These are phyloP conservation scores for Haliclystus octoradiatus DNA, from an alignment of 30 jellyfish, hydroid and myxozoan genomes.

Conservation along the genomic window DNA sequence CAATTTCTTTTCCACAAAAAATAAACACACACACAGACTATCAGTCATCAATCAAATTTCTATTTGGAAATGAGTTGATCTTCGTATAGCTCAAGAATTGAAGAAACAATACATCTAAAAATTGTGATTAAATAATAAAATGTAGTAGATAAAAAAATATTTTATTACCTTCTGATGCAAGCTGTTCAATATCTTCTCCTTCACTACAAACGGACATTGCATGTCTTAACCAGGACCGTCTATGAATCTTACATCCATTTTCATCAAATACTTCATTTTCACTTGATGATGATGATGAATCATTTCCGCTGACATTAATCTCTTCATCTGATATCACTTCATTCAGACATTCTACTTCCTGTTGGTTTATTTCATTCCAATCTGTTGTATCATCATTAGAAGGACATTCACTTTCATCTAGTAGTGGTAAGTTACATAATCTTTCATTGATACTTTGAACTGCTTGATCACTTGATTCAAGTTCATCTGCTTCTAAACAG, in stretches of 20 bases:
- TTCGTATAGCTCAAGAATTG: too few relatives aligned
- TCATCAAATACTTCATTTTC: conserved; percentile 40
- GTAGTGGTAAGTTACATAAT: too few relatives aligned
- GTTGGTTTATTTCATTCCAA: neutral
- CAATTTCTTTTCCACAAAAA: too few relatives aligned
- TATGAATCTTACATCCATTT: conserved; percentile 11
- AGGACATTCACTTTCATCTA: too few relatives aligned
- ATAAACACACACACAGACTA: too few relatives aligned
- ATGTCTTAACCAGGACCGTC: conserved; percentile 57
- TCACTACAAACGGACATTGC: conserved; percentile 87
- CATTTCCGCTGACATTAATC: neutral
- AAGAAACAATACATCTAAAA: too few relatives aligned
- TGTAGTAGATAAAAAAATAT: too few relatives aligned
- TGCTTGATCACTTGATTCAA: neutral
- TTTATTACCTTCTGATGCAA: conserved; percentile 98
- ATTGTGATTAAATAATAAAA: too few relatives aligned
- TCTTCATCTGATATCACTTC: conserved; percentile 6
- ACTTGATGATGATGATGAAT: neutral
- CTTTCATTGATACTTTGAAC: too few relatives aligned
- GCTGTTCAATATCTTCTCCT: conserved; percentile 80
- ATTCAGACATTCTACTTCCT: neutral
- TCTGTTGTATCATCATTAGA: too few relatives aligned
- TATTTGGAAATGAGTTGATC: too few relatives aligned
- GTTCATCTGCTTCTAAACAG: neutral
- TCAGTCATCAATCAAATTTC: too few relatives aligned